A percentile compares a stretch with the other conserved stretches of the same genome.
phyloP scores from a whole-genome alignment of 2,113 vertebrate species.

The Corythaeola cristata region DNA sequence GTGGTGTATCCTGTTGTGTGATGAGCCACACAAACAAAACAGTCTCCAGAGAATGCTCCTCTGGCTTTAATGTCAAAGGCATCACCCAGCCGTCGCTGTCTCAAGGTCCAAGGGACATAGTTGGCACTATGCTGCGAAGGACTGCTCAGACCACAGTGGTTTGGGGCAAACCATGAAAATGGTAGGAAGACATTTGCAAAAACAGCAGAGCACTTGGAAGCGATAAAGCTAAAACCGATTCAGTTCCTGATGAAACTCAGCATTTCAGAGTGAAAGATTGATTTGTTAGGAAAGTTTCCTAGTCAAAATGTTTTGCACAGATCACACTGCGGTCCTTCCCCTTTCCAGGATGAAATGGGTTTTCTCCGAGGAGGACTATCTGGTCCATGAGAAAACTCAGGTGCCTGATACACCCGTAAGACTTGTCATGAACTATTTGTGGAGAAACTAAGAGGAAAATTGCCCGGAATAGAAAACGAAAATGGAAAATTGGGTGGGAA shows the following conservation, averaged over 20 bases:
- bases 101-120: fast-evolving
- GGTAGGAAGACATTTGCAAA: fast-evolving
- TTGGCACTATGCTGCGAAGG: fast-evolving
- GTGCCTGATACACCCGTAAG: neutral
- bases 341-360: neutral
- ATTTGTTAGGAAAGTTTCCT: neutral
- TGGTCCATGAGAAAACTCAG: neutral
- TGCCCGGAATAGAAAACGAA: neutral
- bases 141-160: neutral
- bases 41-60: neutral
- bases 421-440: neutral
- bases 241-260: neutral
- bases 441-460: neutral
- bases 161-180: neutral
- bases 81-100: neutral
- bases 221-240: neutral
- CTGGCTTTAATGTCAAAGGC: neutral
- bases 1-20: neutral
- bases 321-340: neutral
- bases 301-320: neutral
- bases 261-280: neutral
- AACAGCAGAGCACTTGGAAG: neutral
- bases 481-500: neutral
- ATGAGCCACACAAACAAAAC: neutral
- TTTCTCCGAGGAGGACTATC: neutral